A percentile compares a stretch with the other conserved stretches of the same genome.
These are phyloP conservation scores for Macropis europaea DNA, from an alignment of 2,888 invertebrate species.

Conservation along the genomic window DNA sequence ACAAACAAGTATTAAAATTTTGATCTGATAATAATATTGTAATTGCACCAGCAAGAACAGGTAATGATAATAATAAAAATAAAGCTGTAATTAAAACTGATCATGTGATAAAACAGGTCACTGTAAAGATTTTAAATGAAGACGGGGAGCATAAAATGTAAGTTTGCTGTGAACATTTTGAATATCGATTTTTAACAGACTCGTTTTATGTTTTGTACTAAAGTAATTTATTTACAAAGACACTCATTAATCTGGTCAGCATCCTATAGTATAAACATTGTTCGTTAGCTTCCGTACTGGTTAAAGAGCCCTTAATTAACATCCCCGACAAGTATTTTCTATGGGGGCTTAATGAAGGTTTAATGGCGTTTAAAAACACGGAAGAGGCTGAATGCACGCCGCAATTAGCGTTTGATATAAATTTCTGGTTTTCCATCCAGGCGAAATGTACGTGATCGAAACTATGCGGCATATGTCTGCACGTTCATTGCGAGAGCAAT, in stretches of 20 bases:
- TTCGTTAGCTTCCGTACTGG: constrained; percentile 9
- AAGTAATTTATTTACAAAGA: too few relatives aligned
- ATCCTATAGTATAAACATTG: too few relatives aligned
- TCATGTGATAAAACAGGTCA: too few relatives aligned
- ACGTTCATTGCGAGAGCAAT: constrained; percentile 22
- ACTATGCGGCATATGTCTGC: not conserved
- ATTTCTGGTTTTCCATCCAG: not conserved
- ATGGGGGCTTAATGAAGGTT: constrained; percentile 21
- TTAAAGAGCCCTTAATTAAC: constrained; percentile 38
- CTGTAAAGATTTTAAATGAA: too few relatives aligned
- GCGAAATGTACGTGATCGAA: not conserved
- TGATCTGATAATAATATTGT: constrained; percentile 90
- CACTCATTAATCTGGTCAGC: too few relatives aligned
- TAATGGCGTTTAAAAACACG: constrained; percentile 8
- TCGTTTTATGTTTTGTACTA: too few relatives aligned
- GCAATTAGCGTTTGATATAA: constrained; percentile 8
- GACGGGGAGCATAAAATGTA: too few relatives aligned
- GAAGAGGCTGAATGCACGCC: not conserved
- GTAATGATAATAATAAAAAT: constrained; percentile 85
- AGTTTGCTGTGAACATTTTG: too few relatives aligned
- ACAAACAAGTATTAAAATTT: constrained; percentile 90
- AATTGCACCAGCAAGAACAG: constrained; percentile 90
- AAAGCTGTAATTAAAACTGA: constrained; percentile 85
- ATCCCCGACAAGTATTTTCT: constrained; percentile 3
- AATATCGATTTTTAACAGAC: too few relatives aligned